Base-by-base conservation (phyloP, 2,888 invertebrate genomes). In the Ectropis crepuscularia region DNA sequence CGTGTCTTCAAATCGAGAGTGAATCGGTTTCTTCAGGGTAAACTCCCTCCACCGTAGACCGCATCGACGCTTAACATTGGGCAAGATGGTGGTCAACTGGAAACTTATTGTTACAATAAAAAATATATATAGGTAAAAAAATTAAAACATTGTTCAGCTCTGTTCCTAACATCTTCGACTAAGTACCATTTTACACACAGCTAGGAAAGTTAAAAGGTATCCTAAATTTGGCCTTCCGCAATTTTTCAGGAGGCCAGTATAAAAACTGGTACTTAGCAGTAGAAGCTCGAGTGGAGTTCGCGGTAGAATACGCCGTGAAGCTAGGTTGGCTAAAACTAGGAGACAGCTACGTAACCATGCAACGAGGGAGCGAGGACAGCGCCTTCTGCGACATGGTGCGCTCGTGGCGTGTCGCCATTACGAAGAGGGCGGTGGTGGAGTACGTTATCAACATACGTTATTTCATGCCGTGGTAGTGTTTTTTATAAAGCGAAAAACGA, bases 331-430 rank as follows among this genome's bases (percentile, higher is more conserved):
- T 89, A 7, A 53, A 51, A 2, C 82, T 82, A 42, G 84, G 83
- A 12, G 86, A 90, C 63, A 68, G 61, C 9, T 90, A 87, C 63
- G 74, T 88, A 10, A 78, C 82, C 0, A 72, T 90, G 0, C 80
- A 85, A 51, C 81, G 85, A 45, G 79, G 78, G 0, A 55, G 74
- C 0, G 86, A 88, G 11, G 71, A 73, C 37, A 86, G 84, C 55
- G 81, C 81, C 5, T 89, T 77, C 67, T 88, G 88, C 51, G 88
- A 89, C 63, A 75, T 75, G 42, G 79, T 88, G 38, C 69, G 76
- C 8, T 49, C 83, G 2, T 80, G 79, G 78, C 74, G 61, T 10
- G 82, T 86, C 6, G 74, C 70, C 48, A 74, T 79, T 5, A 66
- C 72, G 0, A 82, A 79, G 61, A 86, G 78, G 43, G 38, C 70